phyloP scores from a whole-genome alignment of 1,140 invertebrate genomes.

The Cyclina sinensis region DNA sequence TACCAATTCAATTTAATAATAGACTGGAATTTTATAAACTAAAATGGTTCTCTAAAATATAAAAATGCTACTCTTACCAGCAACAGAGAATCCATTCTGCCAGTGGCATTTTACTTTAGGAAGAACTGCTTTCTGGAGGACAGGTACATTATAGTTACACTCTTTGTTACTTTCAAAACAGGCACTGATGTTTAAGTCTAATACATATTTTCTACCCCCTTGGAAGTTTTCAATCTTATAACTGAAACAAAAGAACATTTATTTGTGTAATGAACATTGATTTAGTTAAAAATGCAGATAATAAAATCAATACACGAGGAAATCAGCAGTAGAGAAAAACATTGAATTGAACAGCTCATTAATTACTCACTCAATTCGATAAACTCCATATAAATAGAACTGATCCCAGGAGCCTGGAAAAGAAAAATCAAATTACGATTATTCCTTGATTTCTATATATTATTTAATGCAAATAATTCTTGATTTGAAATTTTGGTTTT shows the following conservation, averaged over 20 bases:
- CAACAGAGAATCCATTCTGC: constrained; percentile 33
- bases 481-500: no score
- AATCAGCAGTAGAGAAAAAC: no score
- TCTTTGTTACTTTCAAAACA: constrained; percentile 31
- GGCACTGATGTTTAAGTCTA: constrained; percentile 38
- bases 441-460: no score
- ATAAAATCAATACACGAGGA: no score
- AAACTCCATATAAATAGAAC: constrained; percentile 27
- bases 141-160: background rate
- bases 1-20: no score
- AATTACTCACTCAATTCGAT: constrained; percentile 28
- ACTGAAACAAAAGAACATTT: background rate
- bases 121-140: background rate
- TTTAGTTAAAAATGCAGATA: no score
- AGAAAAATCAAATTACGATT: no score
- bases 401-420: background rate
- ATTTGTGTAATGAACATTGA: no score
- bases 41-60: no score
- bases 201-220: background rate
- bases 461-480: no score
- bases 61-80: background rate
- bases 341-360: no score
- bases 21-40: no score
- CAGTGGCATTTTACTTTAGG: constrained; percentile 37
- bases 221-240: constrained; percentile 39